Evolutionary conservation across 2,113 vertebrate genomes (phyloP).

Genomic region (Sphyrna mokarran): DNA sequence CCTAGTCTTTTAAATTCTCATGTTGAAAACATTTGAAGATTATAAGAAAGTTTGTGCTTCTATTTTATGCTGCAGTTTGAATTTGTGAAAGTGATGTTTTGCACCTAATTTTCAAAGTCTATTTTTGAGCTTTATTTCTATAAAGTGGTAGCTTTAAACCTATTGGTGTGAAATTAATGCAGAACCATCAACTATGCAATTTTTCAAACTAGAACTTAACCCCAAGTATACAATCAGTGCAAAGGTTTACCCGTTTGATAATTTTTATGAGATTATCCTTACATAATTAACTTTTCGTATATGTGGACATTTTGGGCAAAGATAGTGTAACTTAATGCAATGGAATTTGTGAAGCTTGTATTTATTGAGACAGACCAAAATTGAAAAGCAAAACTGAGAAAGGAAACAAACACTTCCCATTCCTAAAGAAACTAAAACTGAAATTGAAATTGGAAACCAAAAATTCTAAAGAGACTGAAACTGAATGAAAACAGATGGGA

Average conservation of each 20-base stretch:
- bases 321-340: not conserved
- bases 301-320: not conserved
- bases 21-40: not conserved
- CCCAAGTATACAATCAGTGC: not conserved
- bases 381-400: too few species aligned
- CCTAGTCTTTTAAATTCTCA: not conserved
- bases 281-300: not conserved
- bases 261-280: not conserved
- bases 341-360: too few species aligned
- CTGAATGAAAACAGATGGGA: too few species aligned
- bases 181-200: not conserved
- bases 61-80: not conserved
- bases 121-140: not conserved
- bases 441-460: too few species aligned
- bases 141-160: not conserved
- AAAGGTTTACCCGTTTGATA: not conserved
- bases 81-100: not conserved
- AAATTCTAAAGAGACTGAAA: too few species aligned
- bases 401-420: too few species aligned
- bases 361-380: too few species aligned
- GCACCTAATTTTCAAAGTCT: not conserved
- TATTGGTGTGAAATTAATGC: not conserved
- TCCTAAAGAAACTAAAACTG: too few species aligned
- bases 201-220: not conserved
- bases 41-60: not conserved